phyloP scores from a whole-genome alignment of 2,797 vertebrate species.

The Argentina silus region DNA sequence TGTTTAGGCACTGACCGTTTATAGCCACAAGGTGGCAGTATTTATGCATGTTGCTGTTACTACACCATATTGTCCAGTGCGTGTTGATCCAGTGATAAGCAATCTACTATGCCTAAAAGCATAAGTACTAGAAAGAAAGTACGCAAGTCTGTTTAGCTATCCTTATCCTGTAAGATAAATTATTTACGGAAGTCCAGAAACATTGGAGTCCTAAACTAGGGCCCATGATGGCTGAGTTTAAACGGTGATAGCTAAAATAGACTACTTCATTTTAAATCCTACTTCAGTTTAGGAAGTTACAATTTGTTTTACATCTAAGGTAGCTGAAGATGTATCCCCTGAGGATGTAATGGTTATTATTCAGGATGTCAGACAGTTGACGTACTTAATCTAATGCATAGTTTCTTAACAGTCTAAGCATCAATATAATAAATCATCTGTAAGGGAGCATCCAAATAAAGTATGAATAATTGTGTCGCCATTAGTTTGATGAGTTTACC shows the following conservation, averaged over 20 bases:
- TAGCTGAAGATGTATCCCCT: too few relatives aligned
- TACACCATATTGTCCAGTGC: not conserved
- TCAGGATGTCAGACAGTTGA: too few relatives aligned
- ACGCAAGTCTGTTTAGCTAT: conserved; percentile 49
- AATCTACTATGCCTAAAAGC: not conserved
- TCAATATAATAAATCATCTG: too few relatives aligned
- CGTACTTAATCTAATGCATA: too few relatives aligned
- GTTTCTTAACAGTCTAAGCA: too few relatives aligned
- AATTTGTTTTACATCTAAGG: too few relatives aligned
- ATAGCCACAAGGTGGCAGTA: conserved; percentile 43
- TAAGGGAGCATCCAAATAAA: not conserved
- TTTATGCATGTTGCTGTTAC: conserved; percentile 10
- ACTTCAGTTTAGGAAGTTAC: too few relatives aligned
- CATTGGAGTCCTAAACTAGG: not conserved
- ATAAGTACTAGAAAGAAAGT: conserved; percentile 22
- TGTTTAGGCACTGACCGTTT: not conserved
- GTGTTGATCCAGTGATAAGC: not conserved
- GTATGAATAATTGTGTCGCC: too few relatives aligned
- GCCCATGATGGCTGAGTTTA: not conserved
- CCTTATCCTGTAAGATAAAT: conserved; percentile 56
- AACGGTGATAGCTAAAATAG: too few relatives aligned
- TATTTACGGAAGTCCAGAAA: conserved; percentile 60
- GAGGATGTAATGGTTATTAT: too few relatives aligned
- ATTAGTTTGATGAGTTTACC: too few relatives aligned
- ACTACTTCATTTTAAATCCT: too few relatives aligned